Base-by-base conservation (phyloP, 2,888 invertebrate species). In the Furcula furcula region DNA sequence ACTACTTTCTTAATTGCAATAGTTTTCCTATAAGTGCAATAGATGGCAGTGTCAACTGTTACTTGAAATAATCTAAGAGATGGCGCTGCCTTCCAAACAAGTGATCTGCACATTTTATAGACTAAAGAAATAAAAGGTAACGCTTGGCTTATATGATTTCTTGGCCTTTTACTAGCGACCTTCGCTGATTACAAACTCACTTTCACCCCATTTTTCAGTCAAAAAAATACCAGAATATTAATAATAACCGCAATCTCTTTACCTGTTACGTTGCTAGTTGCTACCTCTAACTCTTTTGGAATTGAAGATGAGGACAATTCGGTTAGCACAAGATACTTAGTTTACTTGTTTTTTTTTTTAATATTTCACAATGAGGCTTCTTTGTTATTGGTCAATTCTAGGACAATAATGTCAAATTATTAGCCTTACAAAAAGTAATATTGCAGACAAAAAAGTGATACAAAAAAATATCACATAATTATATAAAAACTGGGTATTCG, bases 141-240 rank as follows among this genome's bases (percentile, higher is more conserved):
- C 44, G 34, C 28, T 32, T 38, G 29, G 38, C 42, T 48, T 54
- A 50, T 41, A 45, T 52, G 41, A 57, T 60, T 47, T 46, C 48
- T 51, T 61, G 65, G 64, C 71, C 70, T 68, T 69, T 61, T 61
- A 54, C 47, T 31, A 29, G 18, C 56, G 70, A 65, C 84, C 84
- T 85, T 80, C 75, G 40, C 46, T 42, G 29, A 51, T 57, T 53
- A 56, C 49, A 60, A 44, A 67, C 56, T 70, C 43, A 78, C 83
- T 87, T 85, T 86, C 81, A 77, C 79, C 53, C 55, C 35, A 59
- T 52, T 66, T 73, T 75, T 76, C 65, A 69, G 67, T 73, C 72
- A 77, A 77, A 71, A 71, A 55, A 69, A 68, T 71, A 72, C 71
- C 77, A 81, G 81, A 81, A 80, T 64, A 10, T 65, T 57, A 47